Evolutionary conservation across 2,888 invertebrate genomes (phyloP).

Genomic region (Aleiodes alternator): DNA sequence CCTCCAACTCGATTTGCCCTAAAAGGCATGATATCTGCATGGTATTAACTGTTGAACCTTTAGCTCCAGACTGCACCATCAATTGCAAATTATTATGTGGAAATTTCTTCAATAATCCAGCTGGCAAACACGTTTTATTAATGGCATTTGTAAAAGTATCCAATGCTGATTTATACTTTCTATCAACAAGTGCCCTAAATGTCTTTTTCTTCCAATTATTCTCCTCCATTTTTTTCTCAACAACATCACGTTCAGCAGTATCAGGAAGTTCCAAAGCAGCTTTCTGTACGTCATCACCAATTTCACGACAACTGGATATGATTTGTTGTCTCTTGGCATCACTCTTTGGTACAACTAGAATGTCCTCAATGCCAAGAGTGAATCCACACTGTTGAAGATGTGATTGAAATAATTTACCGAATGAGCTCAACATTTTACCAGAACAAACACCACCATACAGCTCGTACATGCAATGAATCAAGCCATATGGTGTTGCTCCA

Average conservation of each 20-base stretch:
- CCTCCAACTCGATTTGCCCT: constrained; percentile 99
- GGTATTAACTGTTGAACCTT: constrained; percentile 98
- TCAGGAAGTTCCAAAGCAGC: constrained; percentile 83
- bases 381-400: constrained; percentile 95
- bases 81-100: constrained; percentile 97
- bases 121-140: constrained; percentile 89
- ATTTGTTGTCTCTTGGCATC: constrained; percentile 84
- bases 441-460: constrained; percentile 94
- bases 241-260: constrained; percentile 78
- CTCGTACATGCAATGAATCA: constrained; percentile 96
- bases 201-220: constrained; percentile 84
- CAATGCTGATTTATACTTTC: constrained; percentile 87
- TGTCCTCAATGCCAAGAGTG: constrained; percentile 96
- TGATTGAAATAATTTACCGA: constrained; percentile 93
- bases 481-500: constrained; percentile 95
- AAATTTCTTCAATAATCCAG: constrained; percentile 90
- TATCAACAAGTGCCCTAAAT: constrained; percentile 87
- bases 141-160: constrained; percentile 93
- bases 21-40: constrained; percentile 99
- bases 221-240: constrained; percentile 83
- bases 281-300: constrained; percentile 64
- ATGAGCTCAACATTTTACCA: constrained; percentile 88
- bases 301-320: constrained; percentile 80
- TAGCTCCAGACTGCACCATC: constrained; percentile 99
- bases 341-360: constrained; percentile 86